Percentiles rank a stretch among this genome's conserved stretches.
phyloP scores from a whole-genome alignment of 2,888 invertebrate genomes.

The Hipparchia semele region DNA sequence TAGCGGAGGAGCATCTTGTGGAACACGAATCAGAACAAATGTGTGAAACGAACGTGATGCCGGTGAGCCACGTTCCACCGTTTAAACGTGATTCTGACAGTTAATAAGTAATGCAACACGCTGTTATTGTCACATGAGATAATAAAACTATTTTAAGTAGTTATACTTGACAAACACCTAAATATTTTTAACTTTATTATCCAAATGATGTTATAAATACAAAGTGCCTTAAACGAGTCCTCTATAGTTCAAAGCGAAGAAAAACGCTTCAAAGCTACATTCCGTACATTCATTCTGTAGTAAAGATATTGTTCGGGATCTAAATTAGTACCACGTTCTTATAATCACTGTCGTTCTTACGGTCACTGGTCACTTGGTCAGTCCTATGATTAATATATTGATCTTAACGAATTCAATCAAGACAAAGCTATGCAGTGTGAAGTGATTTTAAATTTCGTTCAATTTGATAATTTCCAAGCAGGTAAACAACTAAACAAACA shows the following conservation, averaged over 20 bases:
- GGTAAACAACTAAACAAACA: not conserved
- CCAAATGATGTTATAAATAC: not conserved
- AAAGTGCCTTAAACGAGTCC: not conserved
- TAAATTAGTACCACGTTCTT: no score
- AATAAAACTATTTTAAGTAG: constrained; percentile 8
- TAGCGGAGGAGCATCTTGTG: constrained; percentile 23
- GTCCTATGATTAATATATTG: no score
- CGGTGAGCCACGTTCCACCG: constrained; percentile 24
- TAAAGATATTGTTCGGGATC: not conserved
- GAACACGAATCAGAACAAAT: constrained; percentile 28
- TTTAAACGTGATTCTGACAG: constrained; percentile 28
- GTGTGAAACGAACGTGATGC: constrained; percentile 30
- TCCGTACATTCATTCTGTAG: not conserved
- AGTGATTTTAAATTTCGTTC: not conserved
- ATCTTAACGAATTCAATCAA: not conserved
- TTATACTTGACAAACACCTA: not conserved
- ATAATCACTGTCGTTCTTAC: no score
- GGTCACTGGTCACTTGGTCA: no score
- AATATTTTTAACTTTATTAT: not conserved
- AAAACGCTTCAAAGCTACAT: not conserved
- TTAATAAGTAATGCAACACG: constrained; percentile 16
- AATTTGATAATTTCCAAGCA: no score
- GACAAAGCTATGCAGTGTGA: not conserved
- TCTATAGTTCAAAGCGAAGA: not conserved
- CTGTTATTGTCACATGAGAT: constrained; percentile 8